Base-by-base conservation (phyloP, 2,797 vertebrate genomes). In the Microchirus variegatus region DNA sequence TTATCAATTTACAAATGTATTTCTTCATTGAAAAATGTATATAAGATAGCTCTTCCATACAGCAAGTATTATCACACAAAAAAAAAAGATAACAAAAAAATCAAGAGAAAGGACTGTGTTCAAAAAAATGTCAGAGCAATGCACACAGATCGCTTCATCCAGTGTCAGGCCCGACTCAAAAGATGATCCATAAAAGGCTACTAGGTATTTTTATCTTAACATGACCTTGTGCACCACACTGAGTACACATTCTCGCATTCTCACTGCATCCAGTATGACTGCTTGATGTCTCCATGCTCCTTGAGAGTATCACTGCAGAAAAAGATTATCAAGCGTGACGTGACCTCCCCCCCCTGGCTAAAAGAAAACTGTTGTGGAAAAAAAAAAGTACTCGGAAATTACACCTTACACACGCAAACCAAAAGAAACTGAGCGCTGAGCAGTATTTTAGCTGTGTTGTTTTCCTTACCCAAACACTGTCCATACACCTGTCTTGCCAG, bases 171-270 rank as follows among this genome's bases (percentile, higher is more conserved):
- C 59, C 48, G 22, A 84, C 80, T 84, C 73, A 82, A 88, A 91
- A 75, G 78, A 87, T 90, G 84, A 79, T 84, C 91, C 90, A 83
- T 91, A 91, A 91, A 93, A 90, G 90, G 90, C 85, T 82, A 72
- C 82, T 73, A 75, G 80, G 89, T 93, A 93, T 94, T 93, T 94
- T 92, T 92, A 93, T 92, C 90, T 88, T 86, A 89, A 90, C 87
- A 81, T 75, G 87, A 82, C 86, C 86, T 87, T 89, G 80, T 78
- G 79, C 87, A 70, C 82, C 82, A 80, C 77, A 83, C 78, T 81
- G 77, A 89, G 82, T 75, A 67, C 81, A 84, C 83, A 90, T 85
- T 88, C 87, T 90, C 77, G 90, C 84, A 81, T 90, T 91, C 77
- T 87, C 72, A 37, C 80, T 68, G 75, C 79, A 85, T 79, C 75